Percentiles rank a stretch among this genome's conserved stretches.
Evolutionary conservation across 2,797 vertebrate genomes (phyloP).

Genomic region (Petrocephalus sullivani): DNA sequence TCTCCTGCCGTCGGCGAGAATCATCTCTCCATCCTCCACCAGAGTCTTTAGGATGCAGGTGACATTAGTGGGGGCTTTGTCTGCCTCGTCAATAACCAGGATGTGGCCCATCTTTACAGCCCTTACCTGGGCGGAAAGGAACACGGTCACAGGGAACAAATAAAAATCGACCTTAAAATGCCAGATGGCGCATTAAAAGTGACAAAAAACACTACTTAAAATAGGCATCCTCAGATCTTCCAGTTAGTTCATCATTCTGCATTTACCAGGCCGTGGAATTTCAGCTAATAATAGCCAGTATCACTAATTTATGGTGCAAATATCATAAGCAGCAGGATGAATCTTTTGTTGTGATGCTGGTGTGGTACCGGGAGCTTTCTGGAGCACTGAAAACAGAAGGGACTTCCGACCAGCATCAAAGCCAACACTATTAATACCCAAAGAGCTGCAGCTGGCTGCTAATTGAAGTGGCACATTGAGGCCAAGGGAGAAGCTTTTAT

Average conservation of each 20-base stretch:
- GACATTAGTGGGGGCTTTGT: slow-evolving; percentile 96
- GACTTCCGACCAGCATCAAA: slow-evolving; percentile 34
- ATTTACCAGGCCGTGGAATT: not conserved
- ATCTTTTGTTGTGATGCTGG: slow-evolving; percentile 10
- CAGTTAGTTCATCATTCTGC: not conserved
- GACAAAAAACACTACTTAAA: not conserved
- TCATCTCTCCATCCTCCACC: slow-evolving; percentile 96
- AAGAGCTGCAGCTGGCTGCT: slow-evolving; percentile 32
- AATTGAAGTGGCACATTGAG: slow-evolving; percentile 31
- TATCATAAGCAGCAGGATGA: slow-evolving; percentile 13
- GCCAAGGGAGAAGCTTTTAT: slow-evolving; percentile 32
- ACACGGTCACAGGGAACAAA: not conserved
- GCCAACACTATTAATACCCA: slow-evolving; percentile 32
- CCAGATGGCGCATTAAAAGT: not conserved
- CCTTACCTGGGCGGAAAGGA: slow-evolving; percentile 73
- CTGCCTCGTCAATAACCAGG: slow-evolving; percentile 90
- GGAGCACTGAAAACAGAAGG: slow-evolving; percentile 30
- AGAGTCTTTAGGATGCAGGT: slow-evolving; percentile 96
- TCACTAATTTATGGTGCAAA: slow-evolving; percentile 12
- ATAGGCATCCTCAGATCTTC: not conserved
- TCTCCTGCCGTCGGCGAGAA: slow-evolving; percentile 86
- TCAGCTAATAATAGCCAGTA: not conserved
- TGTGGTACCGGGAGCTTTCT: slow-evolving; percentile 21
- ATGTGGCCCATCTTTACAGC: slow-evolving; percentile 86
- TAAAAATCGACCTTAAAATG: not conserved